phyloP scores from a whole-genome alignment of 2,113 vertebrate species.

The Atrichornis clamosus region DNA sequence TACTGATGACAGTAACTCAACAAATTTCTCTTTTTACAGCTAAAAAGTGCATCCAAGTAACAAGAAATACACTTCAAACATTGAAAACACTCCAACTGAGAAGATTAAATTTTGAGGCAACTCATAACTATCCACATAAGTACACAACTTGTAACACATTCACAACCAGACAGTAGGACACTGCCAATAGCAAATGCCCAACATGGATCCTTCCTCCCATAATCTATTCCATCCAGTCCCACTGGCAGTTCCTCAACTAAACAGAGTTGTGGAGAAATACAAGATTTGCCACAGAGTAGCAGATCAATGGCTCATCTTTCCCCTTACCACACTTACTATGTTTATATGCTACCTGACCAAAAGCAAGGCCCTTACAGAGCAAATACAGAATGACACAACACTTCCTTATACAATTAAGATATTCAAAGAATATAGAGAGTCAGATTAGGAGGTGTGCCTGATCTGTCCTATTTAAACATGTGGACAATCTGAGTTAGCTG shows the following conservation, averaged over 20 bases:
- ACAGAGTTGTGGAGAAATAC: not conserved
- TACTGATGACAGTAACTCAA: not conserved
- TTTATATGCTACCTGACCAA: not conserved
- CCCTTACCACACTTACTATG: not conserved
- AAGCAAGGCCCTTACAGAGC: not conserved
- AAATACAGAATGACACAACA: not conserved
- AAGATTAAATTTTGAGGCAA: not conserved
- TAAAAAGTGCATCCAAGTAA: slow-evolving; percentile 13
- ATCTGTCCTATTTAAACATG: not conserved
- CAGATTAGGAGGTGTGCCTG: not conserved
- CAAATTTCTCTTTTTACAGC: not conserved
- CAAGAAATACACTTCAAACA: not conserved
- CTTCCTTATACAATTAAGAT: not conserved
- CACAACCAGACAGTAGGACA: not conserved
- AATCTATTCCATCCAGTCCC: not conserved
- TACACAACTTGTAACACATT: not conserved
- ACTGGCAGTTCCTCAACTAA: not conserved
- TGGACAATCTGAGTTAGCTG: not conserved
- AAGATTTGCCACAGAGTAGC: not conserved
- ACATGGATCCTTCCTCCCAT: not conserved
- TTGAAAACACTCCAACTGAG: not conserved
- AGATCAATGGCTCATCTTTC: not conserved
- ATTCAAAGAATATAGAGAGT: not conserved
- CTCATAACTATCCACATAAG: not conserved
- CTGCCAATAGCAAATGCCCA: not conserved